Evolutionary conservation across 2,888 invertebrate genomes (phyloP), one percentile per base, ranked within the genome.

Genomic region (Hypomecis punctinalis): DNA sequence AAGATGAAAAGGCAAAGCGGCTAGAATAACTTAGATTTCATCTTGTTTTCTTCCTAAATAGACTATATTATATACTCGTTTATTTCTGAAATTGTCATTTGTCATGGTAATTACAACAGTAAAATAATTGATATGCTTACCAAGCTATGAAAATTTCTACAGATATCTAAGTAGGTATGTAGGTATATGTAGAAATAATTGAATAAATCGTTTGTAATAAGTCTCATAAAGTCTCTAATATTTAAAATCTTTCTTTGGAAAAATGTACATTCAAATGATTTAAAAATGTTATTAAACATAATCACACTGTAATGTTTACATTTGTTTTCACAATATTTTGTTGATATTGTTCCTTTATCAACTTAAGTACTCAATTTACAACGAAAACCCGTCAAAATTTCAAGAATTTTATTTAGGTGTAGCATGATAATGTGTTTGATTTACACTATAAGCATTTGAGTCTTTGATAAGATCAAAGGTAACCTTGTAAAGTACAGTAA

Each of bases 1-100:
- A 74, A 73, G 69, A 75, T 60, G 46, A 56, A 67, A 58, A 62
- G 11, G 5, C 47, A 47, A 56, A 36, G 13, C 4, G 11, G 23
- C 6, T 53, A n/a, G 10, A 43, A 54, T 6, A 42, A 53, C 10
- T 33, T 11, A 37, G 37, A 11, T 36, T 37, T 37, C 9, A 9
- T 33, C 10, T 6, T 10, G 7, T 40, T 23, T 40, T 40, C 1
- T 10, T n/a, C 5, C 11, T n/a, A 23, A 0, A 23, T 10, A 10
- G n/a, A 47, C 33, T 5, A 35, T n/a, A n/a, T n/a, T n/a, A n/a
- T n/a, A n/a, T n/a, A n/a, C 1, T 47, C 8, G 23, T 47, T 47
- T 4, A 6, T 33, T 10, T 23, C 5, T 35, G 10, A 6, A 0
- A 10, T 10, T 10, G 9, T 47, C 5, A 45, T 45, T 45, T 43